Conservation (phyloP, 1,140 invertebrate genomes). For the Caenorhabditis tropicalis region DNA sequence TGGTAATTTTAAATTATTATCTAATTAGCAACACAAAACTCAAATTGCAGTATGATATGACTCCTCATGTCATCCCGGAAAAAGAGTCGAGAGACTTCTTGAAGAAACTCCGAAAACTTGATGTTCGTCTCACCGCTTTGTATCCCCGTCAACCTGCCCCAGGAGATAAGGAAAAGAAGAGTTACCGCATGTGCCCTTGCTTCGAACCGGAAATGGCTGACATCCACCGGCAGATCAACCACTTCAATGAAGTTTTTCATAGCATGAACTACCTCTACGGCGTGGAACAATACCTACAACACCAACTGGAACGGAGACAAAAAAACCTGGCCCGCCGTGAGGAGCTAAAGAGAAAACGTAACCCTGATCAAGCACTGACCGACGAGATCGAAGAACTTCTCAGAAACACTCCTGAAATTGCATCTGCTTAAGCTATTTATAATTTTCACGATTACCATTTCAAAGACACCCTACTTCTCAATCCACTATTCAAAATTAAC, state of each 20-base stretch:
- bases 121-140: background rate
- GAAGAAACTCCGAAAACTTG: background rate
- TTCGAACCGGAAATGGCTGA: background rate
- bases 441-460: too few species aligned
- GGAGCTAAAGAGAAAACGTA: too few species aligned
- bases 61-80: background rate
- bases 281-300: background rate
- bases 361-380: too few species aligned
- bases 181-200: conserved; percentile 20
- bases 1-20: background rate
- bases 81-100: background rate
- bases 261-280: background rate
- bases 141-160: background rate
- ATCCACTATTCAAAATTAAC: too few species aligned
- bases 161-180: conserved; percentile 16
- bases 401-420: too few species aligned
- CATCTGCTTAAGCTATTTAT: too few species aligned
- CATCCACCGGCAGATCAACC: background rate
- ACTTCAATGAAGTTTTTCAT: background rate
- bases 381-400: too few species aligned
- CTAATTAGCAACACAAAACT: background rate
- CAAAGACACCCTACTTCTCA: too few species aligned
- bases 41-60: background rate
- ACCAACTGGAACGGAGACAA: too few species aligned
- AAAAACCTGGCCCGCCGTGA: too few species aligned